Conservation (phyloP, 1,140 invertebrate genomes). For the Myzus persicae region DNA sequence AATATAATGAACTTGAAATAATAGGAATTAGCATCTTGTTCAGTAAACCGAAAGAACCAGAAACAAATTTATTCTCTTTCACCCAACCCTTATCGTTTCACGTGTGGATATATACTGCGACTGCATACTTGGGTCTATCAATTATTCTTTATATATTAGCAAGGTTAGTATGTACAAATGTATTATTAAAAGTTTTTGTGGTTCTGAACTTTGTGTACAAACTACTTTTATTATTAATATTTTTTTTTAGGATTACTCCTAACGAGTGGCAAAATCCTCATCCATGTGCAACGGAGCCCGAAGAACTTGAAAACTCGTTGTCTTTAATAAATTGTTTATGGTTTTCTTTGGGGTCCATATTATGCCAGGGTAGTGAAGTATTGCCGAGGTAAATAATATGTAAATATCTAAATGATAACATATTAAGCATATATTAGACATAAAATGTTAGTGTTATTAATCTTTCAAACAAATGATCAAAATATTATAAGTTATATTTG, state of each 20-base stretch:
- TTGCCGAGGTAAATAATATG: conserved; percentile 66
- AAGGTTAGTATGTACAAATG: conserved; percentile 68
- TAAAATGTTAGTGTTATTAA: background rate
- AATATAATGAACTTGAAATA: conserved; percentile 52
- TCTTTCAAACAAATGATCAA: background rate
- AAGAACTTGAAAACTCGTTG: conserved; percentile 69
- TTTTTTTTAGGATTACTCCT: conserved; percentile 64
- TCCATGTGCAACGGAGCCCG: conserved; percentile 67
- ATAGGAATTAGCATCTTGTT: conserved; percentile 81
- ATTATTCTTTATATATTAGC: conserved; percentile 82
- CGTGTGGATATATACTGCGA: conserved; percentile 93
- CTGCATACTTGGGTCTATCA: conserved; percentile 86
- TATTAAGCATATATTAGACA: background rate
- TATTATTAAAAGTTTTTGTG: background rate
- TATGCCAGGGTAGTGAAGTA: conserved; percentile 68
- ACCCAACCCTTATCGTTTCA: conserved; percentile 85
- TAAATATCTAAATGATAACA: background rate
- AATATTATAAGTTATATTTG: background rate
- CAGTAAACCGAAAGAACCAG: conserved; percentile 74
- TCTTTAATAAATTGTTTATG: conserved; percentile 68
- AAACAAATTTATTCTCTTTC: conserved; percentile 84
- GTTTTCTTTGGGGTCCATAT: conserved; percentile 69
- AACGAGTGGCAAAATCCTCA: conserved; percentile 71
- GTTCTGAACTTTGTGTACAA: too few species aligned
- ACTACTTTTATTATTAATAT: background rate